Conservation (phyloP, 1,140 invertebrate species). For the Drosophila funebris region DNA sequence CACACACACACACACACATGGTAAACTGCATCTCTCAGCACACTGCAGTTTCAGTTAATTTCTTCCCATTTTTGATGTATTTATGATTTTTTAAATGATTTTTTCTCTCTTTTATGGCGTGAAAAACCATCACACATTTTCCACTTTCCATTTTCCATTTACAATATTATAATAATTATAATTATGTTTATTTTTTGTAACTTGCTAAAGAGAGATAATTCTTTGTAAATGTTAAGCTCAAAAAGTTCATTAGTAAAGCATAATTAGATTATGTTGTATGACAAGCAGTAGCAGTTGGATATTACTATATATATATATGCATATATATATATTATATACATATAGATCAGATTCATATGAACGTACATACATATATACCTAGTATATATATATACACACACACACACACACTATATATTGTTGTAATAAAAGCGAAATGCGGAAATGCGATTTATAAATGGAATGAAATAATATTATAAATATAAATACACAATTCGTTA, state of each 20-base stretch:
- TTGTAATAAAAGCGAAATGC: conserved; percentile 64
- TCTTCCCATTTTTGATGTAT: conserved; percentile 14
- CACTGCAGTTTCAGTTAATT: conserved; percentile 14
- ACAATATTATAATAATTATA: conserved; percentile 36
- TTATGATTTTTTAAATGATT: conserved; percentile 21
- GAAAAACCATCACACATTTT: conserved; percentile 34
- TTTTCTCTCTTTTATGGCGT: conserved; percentile 23
- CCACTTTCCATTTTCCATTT: conserved; percentile 10
- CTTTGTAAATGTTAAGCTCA: conserved; percentile 81
- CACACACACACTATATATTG: conserved; percentile 45
- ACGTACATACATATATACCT: conserved; percentile 70
- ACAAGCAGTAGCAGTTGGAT: conserved; percentile 82
- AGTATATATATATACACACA: conserved; percentile 60
- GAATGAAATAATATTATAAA: conserved; percentile 36
- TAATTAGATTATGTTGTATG: conserved; percentile 81
- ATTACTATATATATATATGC: conserved; percentile 64
- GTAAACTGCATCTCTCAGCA: conserved; percentile 15
- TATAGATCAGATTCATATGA: conserved; percentile 43
- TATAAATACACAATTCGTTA: conserved; percentile 78
- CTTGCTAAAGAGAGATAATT: conserved; percentile 58
- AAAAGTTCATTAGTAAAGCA: conserved; percentile 74
- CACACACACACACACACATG: conserved; percentile 4
- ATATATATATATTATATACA: conserved; percentile 44
- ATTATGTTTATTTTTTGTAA: conserved; percentile 62
- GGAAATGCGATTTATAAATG: conserved; percentile 62